Percentiles rank a stretch among this genome's conserved stretches.
These are phyloP conservation scores for Meloidogyne hapla DNA, from an alignment of 1,140 invertebrate genomes.

Conservation along the genomic window DNA sequence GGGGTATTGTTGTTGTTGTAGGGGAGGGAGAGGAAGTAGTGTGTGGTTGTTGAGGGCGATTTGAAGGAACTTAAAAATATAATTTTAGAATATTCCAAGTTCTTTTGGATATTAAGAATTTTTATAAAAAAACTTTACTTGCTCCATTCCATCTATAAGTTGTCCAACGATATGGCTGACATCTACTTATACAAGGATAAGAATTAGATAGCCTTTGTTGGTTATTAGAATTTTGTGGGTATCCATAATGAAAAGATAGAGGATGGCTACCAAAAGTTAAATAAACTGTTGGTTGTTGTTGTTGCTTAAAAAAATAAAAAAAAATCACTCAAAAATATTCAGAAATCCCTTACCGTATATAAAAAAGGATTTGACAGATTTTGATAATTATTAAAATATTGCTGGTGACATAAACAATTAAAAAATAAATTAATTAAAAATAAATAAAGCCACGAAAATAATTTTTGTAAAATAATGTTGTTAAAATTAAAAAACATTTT, in stretches of 20 bases:
- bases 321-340: not conserved
- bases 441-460: too few species aligned
- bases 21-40: not conserved
- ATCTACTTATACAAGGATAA: slow-evolving; percentile 12
- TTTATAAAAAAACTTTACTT: not conserved
- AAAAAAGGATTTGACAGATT: not conserved
- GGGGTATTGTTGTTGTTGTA: not conserved
- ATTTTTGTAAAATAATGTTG: too few species aligned
- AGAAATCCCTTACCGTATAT: too few species aligned
- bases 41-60: not conserved
- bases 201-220: not conserved
- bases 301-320: not conserved
- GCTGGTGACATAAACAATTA: not conserved
- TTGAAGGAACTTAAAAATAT: not conserved
- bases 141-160: slow-evolving; percentile 8
- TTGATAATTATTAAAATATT: slow-evolving; percentile 7
- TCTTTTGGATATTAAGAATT: too few species aligned
- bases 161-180: slow-evolving; percentile 17
- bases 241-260: not conserved
- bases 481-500: not conserved
- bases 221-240: not conserved
- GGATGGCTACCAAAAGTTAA: not conserved
- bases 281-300: not conserved
- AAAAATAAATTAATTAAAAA: not conserved
- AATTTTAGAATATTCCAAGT: not conserved